A percentile compares a stretch with the other conserved stretches of the same genome.
These are phyloP conservation scores for Pontoporia blainvillei DNA, from an alignment of 2,113 vertebrate genomes.

Conservation along the genomic window DNA sequence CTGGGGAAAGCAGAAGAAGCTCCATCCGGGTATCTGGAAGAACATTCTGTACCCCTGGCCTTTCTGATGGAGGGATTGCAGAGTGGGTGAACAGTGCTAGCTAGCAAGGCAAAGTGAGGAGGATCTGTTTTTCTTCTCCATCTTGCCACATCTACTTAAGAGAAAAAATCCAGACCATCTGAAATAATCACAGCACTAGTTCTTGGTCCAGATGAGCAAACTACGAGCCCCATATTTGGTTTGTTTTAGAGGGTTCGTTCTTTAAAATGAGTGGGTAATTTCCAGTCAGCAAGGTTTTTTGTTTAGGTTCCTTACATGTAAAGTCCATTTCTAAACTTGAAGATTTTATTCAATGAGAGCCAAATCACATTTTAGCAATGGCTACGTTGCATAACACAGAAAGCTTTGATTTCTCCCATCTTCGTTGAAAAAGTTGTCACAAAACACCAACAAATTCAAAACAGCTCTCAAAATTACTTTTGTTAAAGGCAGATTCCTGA, in stretches of 20 bases:
- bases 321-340: slow-evolving; percentile 46
- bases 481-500: slow-evolving; percentile 84
- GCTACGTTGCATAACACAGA: slow-evolving; percentile 38
- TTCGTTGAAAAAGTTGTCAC: slow-evolving; percentile 82
- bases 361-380: slow-evolving; percentile 61
- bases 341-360: slow-evolving; percentile 10
- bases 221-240: neutral
- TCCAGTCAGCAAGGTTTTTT: neutral
- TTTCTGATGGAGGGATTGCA: neutral
- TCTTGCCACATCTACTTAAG: neutral
- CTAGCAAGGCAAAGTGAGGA: neutral
- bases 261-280: slow-evolving; percentile 36
- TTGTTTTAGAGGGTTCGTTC: neutral
- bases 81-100: neutral
- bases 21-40: neutral
- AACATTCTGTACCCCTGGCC: neutral
- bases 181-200: neutral
- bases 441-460: slow-evolving; percentile 83
- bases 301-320: neutral
- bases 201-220: neutral
- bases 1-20: neutral
- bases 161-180: slow-evolving; percentile 33
- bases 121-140: neutral
- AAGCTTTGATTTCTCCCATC: slow-evolving; percentile 57
- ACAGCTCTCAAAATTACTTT: slow-evolving; percentile 85